phyloP scores from a whole-genome alignment of 2,797 vertebrate species.

The Microtus agrestis region DNA sequence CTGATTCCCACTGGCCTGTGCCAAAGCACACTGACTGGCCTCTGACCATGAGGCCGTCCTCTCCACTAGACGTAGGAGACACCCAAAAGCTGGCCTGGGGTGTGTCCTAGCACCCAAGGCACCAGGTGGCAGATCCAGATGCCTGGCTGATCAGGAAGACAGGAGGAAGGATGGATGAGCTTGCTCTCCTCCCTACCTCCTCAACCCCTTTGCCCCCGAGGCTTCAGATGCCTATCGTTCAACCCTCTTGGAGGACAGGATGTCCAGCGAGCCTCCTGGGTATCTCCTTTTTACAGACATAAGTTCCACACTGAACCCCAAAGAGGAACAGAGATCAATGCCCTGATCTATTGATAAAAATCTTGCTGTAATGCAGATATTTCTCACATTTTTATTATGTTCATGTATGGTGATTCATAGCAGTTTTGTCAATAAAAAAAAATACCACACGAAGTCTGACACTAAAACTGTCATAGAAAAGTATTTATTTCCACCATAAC shows the following conservation, averaged over 20 bases:
- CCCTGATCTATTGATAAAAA: conserved; percentile 81
- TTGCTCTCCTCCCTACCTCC: not conserved
- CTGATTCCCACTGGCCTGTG: not conserved
- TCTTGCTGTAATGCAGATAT: conserved; percentile 74
- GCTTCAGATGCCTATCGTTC: not conserved
- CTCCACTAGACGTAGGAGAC: no score
- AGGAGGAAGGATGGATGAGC: accelerated
- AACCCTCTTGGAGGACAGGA: not conserved
- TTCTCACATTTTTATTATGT: conserved; percentile 83
- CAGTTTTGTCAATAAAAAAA: conserved; percentile 83
- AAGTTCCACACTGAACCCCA: conserved; percentile 70
- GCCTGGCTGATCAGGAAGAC: not conserved
- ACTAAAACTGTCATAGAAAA: conserved; percentile 84
- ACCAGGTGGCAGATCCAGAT: accelerated
- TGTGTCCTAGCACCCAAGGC: not conserved
- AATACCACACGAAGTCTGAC: conserved; percentile 78
- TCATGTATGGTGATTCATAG: conserved; percentile 87
- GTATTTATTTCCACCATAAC: conserved; percentile 84
- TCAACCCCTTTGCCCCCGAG: not conserved
- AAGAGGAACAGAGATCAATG: conserved; percentile 77
- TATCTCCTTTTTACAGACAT: not conserved
- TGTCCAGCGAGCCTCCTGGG: conserved; percentile 15
- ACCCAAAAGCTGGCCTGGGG: not conserved
- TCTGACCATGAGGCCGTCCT: not conserved
- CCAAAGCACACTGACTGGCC: not conserved